These are phyloP conservation scores for Nemurella pictetii DNA, from an alignment of 2,888 invertebrate species.

Conservation along the genomic window DNA sequence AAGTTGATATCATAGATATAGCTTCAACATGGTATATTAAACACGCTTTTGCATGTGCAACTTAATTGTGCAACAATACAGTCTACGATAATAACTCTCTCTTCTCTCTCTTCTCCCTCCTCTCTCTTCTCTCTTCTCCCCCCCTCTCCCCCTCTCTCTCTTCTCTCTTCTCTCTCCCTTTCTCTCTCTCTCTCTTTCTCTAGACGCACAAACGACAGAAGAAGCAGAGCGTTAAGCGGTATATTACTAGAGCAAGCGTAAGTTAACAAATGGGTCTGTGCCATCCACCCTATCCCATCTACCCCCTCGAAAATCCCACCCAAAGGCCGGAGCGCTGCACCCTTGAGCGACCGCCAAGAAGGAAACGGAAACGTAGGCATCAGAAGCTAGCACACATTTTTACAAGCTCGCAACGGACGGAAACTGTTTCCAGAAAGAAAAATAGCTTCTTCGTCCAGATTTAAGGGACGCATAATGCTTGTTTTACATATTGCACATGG, in stretches of 20 bases:
- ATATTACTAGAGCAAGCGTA: slow-evolving; percentile 18
- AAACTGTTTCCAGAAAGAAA: slow-evolving; percentile 25
- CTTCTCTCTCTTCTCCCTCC: too few relatives aligned
- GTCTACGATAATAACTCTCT: background rate
- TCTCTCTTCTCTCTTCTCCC: too few relatives aligned
- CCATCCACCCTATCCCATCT: background rate
- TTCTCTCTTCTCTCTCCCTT: too few relatives aligned
- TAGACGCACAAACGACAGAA: background rate
- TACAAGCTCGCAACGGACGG: slow-evolving; percentile 16
- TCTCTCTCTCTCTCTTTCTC: too few relatives aligned
- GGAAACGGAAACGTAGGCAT: slow-evolving; percentile 32
- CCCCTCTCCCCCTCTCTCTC: too few relatives aligned
- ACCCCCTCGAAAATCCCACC: background rate
- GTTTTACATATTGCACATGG: background rate
- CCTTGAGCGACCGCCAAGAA: slow-evolving; percentile 32
- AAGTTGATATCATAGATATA: background rate
- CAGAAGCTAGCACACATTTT: slow-evolving; percentile 28
- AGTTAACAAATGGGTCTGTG: slow-evolving; percentile 23
- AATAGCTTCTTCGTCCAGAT: background rate
- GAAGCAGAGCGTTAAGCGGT: slow-evolving; percentile 4
- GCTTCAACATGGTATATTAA: background rate
- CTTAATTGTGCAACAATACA: background rate
- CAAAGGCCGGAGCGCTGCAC: background rate
- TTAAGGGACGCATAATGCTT: background rate
- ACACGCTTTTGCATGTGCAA: background rate